Conservation (phyloP, 2,888 invertebrate species). For the Metacarcinus magister region DNA sequence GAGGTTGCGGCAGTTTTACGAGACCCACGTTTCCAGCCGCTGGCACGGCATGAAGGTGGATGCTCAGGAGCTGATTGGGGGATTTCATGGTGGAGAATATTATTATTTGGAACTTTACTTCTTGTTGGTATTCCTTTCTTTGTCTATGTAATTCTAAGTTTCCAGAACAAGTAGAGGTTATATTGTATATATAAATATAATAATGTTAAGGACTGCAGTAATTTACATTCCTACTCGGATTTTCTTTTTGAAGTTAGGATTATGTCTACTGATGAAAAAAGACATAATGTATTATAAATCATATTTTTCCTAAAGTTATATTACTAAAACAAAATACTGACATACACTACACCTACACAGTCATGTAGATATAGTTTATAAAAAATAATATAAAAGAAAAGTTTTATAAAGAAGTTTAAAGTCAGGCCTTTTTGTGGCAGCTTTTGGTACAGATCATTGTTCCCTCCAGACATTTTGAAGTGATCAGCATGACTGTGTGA, state of each 20-base stretch:
- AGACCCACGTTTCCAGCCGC: slow-evolving; percentile 77
- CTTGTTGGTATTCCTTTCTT: slow-evolving; percentile 70
- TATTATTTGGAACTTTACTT: slow-evolving; percentile 56
- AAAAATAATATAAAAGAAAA: background rate
- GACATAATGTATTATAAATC: background rate
- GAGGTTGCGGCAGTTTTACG: slow-evolving; percentile 80
- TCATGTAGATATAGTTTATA: background rate
- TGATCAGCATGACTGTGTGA: background rate
- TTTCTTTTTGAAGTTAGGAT: background rate
- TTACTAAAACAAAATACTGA: background rate
- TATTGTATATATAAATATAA: background rate
- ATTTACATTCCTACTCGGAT: background rate
- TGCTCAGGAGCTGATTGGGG: slow-evolving; percentile 77
- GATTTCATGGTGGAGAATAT: slow-evolving; percentile 75
- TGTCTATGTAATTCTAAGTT: slow-evolving; percentile 56
- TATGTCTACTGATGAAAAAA: background rate
- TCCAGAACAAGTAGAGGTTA: background rate
- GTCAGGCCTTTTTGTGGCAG: background rate
- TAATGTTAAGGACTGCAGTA: background rate
- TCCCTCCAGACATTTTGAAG: background rate
- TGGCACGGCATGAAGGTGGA: slow-evolving; percentile 60
- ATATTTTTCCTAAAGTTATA: background rate
- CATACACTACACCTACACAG: background rate
- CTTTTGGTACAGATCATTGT: background rate
- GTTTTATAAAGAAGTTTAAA: background rate